Evolutionary conservation across 2,888 invertebrate genomes (phyloP).

Genomic region (Andrena trimmerana): DNA sequence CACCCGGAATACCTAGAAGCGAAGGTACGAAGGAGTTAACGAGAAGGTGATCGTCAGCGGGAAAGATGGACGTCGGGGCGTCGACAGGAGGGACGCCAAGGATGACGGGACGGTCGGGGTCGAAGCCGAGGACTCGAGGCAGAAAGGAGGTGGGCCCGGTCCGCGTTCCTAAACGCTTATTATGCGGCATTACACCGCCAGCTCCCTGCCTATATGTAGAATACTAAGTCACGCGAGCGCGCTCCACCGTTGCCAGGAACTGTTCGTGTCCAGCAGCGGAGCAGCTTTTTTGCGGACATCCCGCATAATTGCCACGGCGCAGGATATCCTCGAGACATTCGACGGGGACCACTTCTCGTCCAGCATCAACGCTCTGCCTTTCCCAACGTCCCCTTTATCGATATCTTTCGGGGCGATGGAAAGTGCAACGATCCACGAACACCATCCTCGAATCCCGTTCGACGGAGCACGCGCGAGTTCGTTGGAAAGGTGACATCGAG

Average conservation of each 20-base stretch:
- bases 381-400: too few relatives aligned
- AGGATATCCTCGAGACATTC: constrained; percentile 56
- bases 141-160: constrained; percentile 31
- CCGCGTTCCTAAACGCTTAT: constrained; percentile 80
- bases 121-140: constrained; percentile 8
- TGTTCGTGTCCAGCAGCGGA: constrained; percentile 69
- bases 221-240: constrained; percentile 80
- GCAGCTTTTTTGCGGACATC: constrained; percentile 70
- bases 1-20: too few relatives aligned
- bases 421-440: too few relatives aligned
- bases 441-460: too few relatives aligned
- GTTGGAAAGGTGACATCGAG: too few relatives aligned
- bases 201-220: constrained; percentile 68
- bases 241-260: constrained; percentile 70
- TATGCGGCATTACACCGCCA: constrained; percentile 77
- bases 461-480: too few relatives aligned
- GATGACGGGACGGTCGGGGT: background rate
- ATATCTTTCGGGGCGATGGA: too few relatives aligned
- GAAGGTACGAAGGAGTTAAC: background rate
- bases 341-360: too few relatives aligned
- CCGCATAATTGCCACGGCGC: constrained; percentile 71
- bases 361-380: too few relatives aligned
- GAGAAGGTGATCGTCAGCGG: constrained; percentile 3
- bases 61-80: background rate
- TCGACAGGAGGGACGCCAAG: constrained; percentile 17